Base-by-base conservation (phyloP, 2,113 vertebrate species). In the Hippocampus comes region DNA sequence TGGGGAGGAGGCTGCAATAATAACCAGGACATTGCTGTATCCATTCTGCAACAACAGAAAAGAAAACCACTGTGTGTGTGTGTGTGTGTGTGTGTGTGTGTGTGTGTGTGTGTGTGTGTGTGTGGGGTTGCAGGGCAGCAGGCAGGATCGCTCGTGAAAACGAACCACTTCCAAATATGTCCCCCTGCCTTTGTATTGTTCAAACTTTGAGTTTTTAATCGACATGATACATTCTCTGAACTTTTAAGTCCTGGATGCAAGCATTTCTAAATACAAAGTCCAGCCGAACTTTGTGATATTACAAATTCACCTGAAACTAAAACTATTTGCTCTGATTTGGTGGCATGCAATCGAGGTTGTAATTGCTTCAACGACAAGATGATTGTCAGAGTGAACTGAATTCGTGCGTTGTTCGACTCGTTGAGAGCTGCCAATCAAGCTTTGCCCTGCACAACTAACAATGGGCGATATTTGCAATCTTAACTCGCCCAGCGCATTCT, bases 81-180 rank as follows among this genome's bases (percentile, higher is more conserved):
- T 51, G 56, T 38, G 72, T 25, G 25, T 25, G 25, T 25, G 38
- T 73, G 56, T 49, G 48, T 18, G 48, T 51, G 56, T 38, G 72
- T 25, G 25, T 25, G 25, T 38, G 18, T 73, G 38, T 73, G 56
- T 49, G 48, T 18, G 48, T 51, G 56, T 38, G 72, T 25, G 25
- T 25, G 25, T 25, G n/a, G n/a, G n/a, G n/a, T 42, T 41, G 27
- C 27, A 61, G 56, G 20, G 11, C 41, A 43, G 21, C 38, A 38
- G 5, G 63, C 9, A 11, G n/a, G 42, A 65, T 89, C 84, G 90
- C 81, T 85, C 82, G 81, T 46, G 69, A 73, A 66, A 67, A 73
- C 72, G 72, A 86, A 79, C 76, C 73, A 65, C 72, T 74, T 61
- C 68, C 60, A 70, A 61, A 65, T 66, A 12, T 17, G 43, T 73